Evolutionary conservation across 1,140 invertebrate genomes (phyloP).

Genomic region (Rhopalosiphum maidis): DNA sequence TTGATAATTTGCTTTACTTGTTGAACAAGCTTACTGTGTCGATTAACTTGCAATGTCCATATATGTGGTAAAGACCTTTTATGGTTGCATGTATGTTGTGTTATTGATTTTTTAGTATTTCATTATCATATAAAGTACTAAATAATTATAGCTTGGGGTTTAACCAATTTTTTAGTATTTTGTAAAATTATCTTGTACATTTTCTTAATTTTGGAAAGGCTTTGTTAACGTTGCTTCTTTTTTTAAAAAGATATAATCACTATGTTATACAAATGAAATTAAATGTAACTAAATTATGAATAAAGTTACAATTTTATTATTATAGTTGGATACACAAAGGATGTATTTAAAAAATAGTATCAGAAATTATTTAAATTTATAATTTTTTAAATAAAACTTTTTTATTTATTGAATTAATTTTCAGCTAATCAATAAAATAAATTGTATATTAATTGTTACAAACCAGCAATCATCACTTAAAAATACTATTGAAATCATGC

Average conservation of each 20-base stretch:
- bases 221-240: background rate
- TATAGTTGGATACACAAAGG: no score
- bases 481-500: background rate
- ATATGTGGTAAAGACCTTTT: constrained; percentile 60
- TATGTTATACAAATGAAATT: background rate
- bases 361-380: background rate
- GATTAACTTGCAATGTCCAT: constrained; percentile 71
- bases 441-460: background rate
- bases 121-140: background rate
- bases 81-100: constrained; percentile 30
- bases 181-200: background rate
- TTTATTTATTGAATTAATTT: background rate
- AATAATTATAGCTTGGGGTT: constrained; percentile 12
- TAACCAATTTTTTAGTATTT: background rate
- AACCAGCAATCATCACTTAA: background rate
- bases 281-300: background rate
- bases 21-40: constrained; percentile 62
- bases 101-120: background rate
- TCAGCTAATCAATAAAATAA: background rate
- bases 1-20: constrained; percentile 60
- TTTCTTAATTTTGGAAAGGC: background rate
- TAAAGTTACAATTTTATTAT: no score
- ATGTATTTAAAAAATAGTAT: no score
- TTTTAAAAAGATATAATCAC: background rate
- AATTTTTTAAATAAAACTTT: background rate